Evolutionary conservation across 2,797 vertebrate genomes (phyloP).

Genomic region (Simalia tracyae): DNA sequence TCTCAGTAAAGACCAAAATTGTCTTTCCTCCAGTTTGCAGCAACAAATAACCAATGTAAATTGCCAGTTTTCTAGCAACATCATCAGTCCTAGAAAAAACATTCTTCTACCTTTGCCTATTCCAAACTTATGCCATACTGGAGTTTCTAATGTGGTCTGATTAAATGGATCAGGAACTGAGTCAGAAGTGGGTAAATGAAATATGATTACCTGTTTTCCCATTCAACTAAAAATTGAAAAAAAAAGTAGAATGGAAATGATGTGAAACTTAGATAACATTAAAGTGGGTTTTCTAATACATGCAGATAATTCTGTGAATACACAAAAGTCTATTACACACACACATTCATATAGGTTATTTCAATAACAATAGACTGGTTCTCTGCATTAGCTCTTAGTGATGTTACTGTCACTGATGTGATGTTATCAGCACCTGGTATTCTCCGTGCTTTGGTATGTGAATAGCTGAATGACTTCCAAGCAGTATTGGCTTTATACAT

Average conservation of each 20-base stretch:
- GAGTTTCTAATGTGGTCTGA: slow-evolving; percentile 31
- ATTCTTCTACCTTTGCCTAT: slow-evolving; percentile 17
- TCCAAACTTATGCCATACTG: slow-evolving; percentile 46
- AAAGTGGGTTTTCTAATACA: slow-evolving; percentile 13
- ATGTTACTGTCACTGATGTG: neutral
- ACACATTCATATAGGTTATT: neutral
- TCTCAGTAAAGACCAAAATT: slow-evolving; percentile 3
- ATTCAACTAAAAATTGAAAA: slow-evolving; percentile 29
- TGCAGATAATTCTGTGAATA: neutral
- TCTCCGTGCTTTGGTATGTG: neutral
- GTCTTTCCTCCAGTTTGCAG: slow-evolving; percentile 24
- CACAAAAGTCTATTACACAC: slow-evolving; percentile 13
- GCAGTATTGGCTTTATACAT: neutral
- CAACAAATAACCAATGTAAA: slow-evolving; percentile 10
- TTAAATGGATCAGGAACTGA: slow-evolving; percentile 44
- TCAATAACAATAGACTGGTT: neutral
- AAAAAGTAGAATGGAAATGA: slow-evolving; percentile 23
- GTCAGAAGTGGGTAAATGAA: slow-evolving; percentile 39
- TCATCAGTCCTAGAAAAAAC: slow-evolving; percentile 35
- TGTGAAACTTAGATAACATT: slow-evolving; percentile 13
- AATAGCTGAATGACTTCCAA: neutral
- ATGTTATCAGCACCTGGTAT: neutral
- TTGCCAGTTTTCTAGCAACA: slow-evolving; percentile 25
- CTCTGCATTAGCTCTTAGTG: neutral
- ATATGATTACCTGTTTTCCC: slow-evolving; percentile 38